Evolutionary conservation across 2,888 invertebrate genomes (phyloP).

Genomic region (Steinernema carpocapsae): DNA sequence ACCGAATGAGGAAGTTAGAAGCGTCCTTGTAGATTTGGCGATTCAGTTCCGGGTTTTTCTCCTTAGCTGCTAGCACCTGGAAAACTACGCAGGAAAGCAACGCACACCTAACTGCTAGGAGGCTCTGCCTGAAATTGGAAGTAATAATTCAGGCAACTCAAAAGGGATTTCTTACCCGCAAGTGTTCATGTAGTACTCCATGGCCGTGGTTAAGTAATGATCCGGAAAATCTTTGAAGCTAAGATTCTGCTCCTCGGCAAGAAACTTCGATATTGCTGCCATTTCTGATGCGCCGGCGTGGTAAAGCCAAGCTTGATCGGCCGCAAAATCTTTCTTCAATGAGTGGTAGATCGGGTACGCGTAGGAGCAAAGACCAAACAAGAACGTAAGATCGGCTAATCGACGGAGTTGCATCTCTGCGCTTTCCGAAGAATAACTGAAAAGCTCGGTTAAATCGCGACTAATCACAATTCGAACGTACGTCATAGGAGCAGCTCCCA

Average conservation of each 20-base stretch:
- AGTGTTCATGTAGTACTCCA: constrained; percentile 85
- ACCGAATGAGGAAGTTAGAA: constrained; percentile 27
- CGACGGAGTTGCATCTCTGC: constrained; percentile 90
- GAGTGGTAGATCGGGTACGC: constrained; percentile 82
- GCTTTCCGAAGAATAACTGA: constrained; percentile 71
- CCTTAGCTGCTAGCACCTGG: constrained; percentile 6
- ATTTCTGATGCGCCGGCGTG: constrained; percentile 81
- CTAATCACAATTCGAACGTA: constrained; percentile 6
- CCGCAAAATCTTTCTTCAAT: constrained; percentile 94
- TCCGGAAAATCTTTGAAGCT: constrained; percentile 71
- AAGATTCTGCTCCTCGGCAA: constrained; percentile 74
- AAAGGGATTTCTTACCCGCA: constrained; percentile 75
- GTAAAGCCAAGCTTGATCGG: constrained; percentile 89
- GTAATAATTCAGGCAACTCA: constrained; percentile 1
- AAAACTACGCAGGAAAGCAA: not conserved
- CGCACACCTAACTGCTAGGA: constrained; percentile 81
- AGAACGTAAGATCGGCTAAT: constrained; percentile 91
- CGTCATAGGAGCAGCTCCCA: constrained; percentile 23
- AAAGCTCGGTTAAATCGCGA: too few relatives aligned
- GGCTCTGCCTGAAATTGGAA: constrained; percentile 77
- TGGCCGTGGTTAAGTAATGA: constrained; percentile 90
- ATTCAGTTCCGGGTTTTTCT: not conserved
- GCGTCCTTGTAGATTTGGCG: constrained; percentile 25
- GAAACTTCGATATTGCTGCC: constrained; percentile 72
- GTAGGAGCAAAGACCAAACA: constrained; percentile 75